Conservation (phyloP, 2,888 invertebrate species). For the Caenorhabditis sulstoni region DNA sequence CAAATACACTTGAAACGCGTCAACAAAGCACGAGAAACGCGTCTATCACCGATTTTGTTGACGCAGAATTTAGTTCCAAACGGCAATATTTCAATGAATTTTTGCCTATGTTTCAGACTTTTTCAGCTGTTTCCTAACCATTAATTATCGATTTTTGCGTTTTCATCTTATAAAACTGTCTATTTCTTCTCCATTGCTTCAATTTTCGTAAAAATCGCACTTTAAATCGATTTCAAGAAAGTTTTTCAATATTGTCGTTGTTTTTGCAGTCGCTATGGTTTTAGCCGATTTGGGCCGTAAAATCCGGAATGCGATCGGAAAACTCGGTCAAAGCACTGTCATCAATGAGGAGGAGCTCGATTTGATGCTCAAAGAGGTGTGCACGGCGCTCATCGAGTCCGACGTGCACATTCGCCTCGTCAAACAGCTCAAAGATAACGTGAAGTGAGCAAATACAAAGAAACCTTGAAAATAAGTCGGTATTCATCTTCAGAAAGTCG, state of each 20-base stretch:
- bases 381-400: constrained; percentile 95
- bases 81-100: background rate
- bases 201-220: background rate
- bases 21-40: background rate
- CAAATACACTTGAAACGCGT: constrained; percentile 24
- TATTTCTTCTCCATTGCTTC: background rate
- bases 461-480: background rate
- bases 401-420: constrained; percentile 96
- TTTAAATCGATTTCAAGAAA: too few relatives aligned
- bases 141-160: background rate
- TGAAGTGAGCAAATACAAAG: constrained; percentile 83
- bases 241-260: background rate
- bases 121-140: background rate
- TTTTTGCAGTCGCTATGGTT: constrained; percentile 87
- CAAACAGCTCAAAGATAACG: constrained; percentile 96
- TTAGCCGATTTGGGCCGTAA: constrained; percentile 99
- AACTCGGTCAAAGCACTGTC: constrained; percentile 86
- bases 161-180: background rate
- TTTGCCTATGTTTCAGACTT: too few relatives aligned
- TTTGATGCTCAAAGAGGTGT: constrained; percentile 92
- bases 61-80: constrained; percentile 15
- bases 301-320: constrained; percentile 97
- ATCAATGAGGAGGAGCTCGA: constrained; percentile 88
- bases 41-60: background rate
- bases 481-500: constrained; percentile 73